phyloP scores from a whole-genome alignment of 2,888 invertebrate species.

The Apodemia duryi region DNA sequence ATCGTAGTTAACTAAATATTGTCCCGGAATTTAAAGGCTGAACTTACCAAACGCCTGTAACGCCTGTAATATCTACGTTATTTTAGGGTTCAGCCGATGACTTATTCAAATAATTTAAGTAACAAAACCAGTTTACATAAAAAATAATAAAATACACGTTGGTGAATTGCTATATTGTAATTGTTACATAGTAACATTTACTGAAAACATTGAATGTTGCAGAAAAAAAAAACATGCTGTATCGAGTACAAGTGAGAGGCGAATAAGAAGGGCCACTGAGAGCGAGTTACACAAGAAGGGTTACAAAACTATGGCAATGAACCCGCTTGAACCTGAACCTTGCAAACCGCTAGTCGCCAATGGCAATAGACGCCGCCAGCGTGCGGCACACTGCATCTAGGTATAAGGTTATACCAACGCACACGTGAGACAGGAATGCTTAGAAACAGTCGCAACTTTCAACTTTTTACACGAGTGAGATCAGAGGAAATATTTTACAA shows the following conservation, averaged over 20 bases:
- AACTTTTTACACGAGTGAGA: slow-evolving; percentile 10
- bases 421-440: slow-evolving; percentile 1
- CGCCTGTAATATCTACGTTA: too few species aligned
- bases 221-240: slow-evolving; percentile 38
- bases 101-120: too few species aligned
- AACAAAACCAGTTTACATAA: too few species aligned
- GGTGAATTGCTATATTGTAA: too few species aligned
- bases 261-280: slow-evolving; percentile 57
- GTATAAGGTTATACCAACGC: slow-evolving; percentile 13
- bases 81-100: too few species aligned
- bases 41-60: too few species aligned
- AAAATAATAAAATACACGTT: too few species aligned
- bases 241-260: slow-evolving; percentile 72
- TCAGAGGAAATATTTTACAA: slow-evolving; percentile 1
- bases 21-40: too few species aligned
- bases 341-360: slow-evolving; percentile 74
- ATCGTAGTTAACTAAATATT: too few species aligned
- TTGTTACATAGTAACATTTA: not conserved
- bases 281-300: slow-evolving; percentile 79
- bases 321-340: slow-evolving; percentile 75
- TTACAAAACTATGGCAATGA: slow-evolving; percentile 81
- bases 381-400: slow-evolving; percentile 28
- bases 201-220: slow-evolving; percentile 24
- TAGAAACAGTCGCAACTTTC: slow-evolving; percentile 12
- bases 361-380: slow-evolving; percentile 48